These are phyloP conservation scores for Takifugu rubripes DNA, from an alignment of 2,797 vertebrate genomes.

Conservation along the genomic window DNA sequence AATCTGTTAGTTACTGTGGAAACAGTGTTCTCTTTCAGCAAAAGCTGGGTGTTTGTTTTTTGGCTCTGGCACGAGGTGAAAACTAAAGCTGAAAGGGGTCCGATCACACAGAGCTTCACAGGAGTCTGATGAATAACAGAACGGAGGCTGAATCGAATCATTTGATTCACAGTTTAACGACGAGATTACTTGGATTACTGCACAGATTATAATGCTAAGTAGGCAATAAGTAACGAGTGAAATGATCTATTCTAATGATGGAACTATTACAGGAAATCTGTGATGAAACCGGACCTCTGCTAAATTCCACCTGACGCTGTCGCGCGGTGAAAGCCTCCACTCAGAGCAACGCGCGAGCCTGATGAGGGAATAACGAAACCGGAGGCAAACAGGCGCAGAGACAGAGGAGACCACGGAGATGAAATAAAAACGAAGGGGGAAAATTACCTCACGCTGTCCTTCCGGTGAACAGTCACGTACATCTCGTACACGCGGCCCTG, in stretches of 20 bases:
- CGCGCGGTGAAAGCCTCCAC: conserved; percentile 23
- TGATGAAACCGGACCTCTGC: conserved; percentile 17
- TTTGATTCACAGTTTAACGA: neutral
- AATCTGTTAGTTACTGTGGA: conserved; percentile 50
- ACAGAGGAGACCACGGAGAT: conserved; percentile 4
- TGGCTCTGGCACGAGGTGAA: neutral
- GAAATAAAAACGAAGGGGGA: conserved; percentile 2
- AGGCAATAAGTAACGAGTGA: conserved; percentile 18
- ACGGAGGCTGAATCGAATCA: neutral
- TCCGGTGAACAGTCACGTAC: conserved; percentile 95
- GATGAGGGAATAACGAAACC: conserved; percentile 8
- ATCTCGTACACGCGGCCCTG: conserved; percentile 94
- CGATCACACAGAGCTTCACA: conserved; percentile 1
- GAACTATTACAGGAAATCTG: conserved; percentile 5
- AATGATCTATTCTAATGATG: conserved; percentile 22
- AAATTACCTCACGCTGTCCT: conserved; percentile 89
- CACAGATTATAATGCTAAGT: conserved; percentile 20
- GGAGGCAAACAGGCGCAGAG: conserved; percentile 12
- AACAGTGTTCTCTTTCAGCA: conserved; percentile 23
- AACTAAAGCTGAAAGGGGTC: neutral
- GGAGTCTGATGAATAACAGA: conserved; percentile 5
- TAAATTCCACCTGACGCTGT: conserved; percentile 15
- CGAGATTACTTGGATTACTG: conserved; percentile 29
- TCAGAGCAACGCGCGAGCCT: conserved; percentile 17
- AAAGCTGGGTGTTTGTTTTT: conserved; percentile 30